These are phyloP conservation scores for Parauchenoglanis punctatus DNA, from an alignment of 2,797 vertebrate genomes.

Conservation along the genomic window DNA sequence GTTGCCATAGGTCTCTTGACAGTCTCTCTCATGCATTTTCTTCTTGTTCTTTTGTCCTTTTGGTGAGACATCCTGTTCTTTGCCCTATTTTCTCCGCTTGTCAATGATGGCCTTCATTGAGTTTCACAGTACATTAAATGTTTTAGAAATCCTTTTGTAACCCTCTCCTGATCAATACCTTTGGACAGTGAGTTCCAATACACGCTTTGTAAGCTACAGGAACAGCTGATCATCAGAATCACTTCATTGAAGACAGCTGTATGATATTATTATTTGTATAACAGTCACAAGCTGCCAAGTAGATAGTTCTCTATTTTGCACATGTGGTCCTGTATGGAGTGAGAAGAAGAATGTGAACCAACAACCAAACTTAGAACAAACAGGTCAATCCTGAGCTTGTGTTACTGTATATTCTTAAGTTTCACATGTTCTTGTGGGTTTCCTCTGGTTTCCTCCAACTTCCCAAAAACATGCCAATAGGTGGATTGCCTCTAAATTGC, in stretches of 20 bases:
- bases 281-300: neutral
- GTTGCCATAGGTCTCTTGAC: neutral
- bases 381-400: neutral
- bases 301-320: neutral
- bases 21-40: neutral
- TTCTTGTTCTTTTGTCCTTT: neutral
- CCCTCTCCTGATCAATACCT: neutral
- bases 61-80: neutral
- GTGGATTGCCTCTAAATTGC: neutral
- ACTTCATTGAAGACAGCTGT: neutral
- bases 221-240: neutral
- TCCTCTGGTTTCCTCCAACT: neutral
- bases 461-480: neutral
- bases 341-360: neutral
- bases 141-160: neutral
- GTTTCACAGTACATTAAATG: neutral
- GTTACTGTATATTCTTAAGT: neutral
- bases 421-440: neutral
- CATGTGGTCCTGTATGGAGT: neutral
- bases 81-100: neutral
- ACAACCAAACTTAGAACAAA: neutral
- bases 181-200: neutral
- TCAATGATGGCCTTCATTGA: neutral
- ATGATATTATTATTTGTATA: neutral
- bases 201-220: neutral